These are phyloP conservation scores for Phocides pigmalion DNA, from an alignment of 1,140 invertebrate species.

Conservation along the genomic window DNA sequence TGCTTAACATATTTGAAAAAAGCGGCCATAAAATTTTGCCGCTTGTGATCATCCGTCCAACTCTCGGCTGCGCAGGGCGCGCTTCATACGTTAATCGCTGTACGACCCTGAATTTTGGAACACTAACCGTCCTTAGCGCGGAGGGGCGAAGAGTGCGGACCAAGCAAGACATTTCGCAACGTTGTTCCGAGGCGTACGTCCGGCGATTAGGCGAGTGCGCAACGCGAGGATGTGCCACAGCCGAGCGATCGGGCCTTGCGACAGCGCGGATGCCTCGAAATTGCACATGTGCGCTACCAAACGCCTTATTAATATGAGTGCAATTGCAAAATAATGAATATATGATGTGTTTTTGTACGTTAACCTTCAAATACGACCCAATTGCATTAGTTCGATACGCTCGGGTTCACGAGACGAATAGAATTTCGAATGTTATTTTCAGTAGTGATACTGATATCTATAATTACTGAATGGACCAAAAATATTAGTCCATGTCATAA, in stretches of 20 bases:
- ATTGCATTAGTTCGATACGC: conserved; percentile 74
- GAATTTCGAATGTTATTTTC: conserved; percentile 38
- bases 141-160: conserved; percentile 9
- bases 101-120: neutral
- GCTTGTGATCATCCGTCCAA: no score
- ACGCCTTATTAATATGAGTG: conserved; percentile 73
- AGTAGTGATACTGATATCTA: conserved; percentile 1
- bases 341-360: conserved; percentile 66
- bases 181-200: conserved; percentile 68
- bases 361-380: conserved; percentile 73
- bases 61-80: no score
- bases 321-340: conserved; percentile 74
- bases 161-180: conserved; percentile 54
- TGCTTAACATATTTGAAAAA: no score
- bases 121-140: neutral
- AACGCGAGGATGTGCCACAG: conserved; percentile 69
- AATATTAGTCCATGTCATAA: no score
- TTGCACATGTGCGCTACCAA: conserved; percentile 62
- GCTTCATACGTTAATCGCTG: no score
- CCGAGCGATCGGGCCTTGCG: conserved; percentile 65
- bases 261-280: conserved; percentile 73
- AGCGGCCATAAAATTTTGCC: no score
- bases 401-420: conserved; percentile 67
- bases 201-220: conserved; percentile 73
- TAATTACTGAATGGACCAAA: neutral